Evolutionary conservation across 2,888 invertebrate species (phyloP), one percentile per base, ranked within the genome.

Genomic region (Hirtodrosophila trivittata): DNA sequence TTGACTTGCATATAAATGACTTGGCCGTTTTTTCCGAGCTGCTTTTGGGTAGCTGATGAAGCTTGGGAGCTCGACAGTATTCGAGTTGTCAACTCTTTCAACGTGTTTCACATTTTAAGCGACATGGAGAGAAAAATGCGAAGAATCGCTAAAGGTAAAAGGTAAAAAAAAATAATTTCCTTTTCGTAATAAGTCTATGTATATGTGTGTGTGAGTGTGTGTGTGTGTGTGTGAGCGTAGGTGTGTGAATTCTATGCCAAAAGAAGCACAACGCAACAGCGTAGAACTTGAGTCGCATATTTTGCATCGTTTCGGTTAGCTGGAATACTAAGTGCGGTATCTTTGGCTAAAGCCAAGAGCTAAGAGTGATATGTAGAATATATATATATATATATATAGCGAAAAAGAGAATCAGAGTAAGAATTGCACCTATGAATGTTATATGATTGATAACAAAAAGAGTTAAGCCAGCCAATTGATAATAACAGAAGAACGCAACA

Each of bases 1-100:
- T 86, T 82, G 82, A 77, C 82, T 82, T 82, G 82, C 87, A 82
- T 82, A 82, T 86, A 86, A 82, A 82, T 82, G 82, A 82, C 83
- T 81, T 84, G 66, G 68, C 63, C 64, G 69, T 77, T 68, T 57
- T 12, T 71, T 71, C 39, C 14, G 38, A 58, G 72, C 43, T 45
- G 38, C 52, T 59, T 59, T 51, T n/a, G 12, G 49, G 55, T 26
- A 26, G 10, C 49, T 39, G 64, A 41, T 62, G 45, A 43, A 45
- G 43, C 33, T 32, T 25, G 47, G 66, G 35, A 49, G 50, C 59
- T 62, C 56, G 57, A 46, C 59, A 59, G 60, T 71, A 66, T 78
- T 78, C 54, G 77, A 76, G 87, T 77, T 81, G 81, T 86, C 81
- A 82, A 82, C 81, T 82, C 81, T 84, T 82, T 82, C 84, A 76